Conservation (phyloP, 2,113 vertebrate genomes). For the Xyliphius kryptos region DNA sequence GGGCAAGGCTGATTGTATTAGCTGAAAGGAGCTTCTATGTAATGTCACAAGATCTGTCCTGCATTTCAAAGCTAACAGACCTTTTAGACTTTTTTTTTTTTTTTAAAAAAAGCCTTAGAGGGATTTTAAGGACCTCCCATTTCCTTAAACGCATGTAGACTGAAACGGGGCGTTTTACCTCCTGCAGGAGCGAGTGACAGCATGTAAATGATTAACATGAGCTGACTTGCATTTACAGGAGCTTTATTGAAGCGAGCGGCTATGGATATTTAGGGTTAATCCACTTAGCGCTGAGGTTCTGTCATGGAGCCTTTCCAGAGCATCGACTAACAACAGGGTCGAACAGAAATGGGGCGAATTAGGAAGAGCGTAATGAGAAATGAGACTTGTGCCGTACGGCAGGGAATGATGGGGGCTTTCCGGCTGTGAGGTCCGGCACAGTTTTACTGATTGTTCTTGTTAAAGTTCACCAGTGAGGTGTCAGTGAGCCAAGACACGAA, state of each 20-base stretch:
- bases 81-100: conserved; percentile 38
- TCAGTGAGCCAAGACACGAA: too few relatives aligned
- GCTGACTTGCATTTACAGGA: conserved; percentile 10
- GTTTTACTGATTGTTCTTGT: too few relatives aligned
- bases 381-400: conserved; percentile 18
- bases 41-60: conserved; percentile 53
- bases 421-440: conserved; percentile 3
- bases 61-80: conserved; percentile 50
- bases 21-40: conserved; percentile 60
- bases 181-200: conserved; percentile 6
- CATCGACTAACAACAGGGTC: not conserved
- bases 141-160: conserved; percentile 1
- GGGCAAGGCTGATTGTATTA: conserved; percentile 23
- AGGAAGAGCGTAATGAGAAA: conserved; percentile 37
- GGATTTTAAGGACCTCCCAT: not conserved
- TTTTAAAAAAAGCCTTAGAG: conserved; percentile 19
- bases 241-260: conserved; percentile 6
- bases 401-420: conserved; percentile 45
- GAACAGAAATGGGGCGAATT: conserved; percentile 30
- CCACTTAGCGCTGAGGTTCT: conserved; percentile 15
- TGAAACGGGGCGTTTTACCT: conserved; percentile 1
- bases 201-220: conserved; percentile 30
- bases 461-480: too few relatives aligned
- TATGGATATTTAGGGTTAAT: conserved; percentile 24
- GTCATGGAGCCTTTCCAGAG: conserved; percentile 1